These are phyloP conservation scores for Gallinago nigripennis DNA, from an alignment of 2,797 vertebrate genomes.

Conservation along the genomic window DNA sequence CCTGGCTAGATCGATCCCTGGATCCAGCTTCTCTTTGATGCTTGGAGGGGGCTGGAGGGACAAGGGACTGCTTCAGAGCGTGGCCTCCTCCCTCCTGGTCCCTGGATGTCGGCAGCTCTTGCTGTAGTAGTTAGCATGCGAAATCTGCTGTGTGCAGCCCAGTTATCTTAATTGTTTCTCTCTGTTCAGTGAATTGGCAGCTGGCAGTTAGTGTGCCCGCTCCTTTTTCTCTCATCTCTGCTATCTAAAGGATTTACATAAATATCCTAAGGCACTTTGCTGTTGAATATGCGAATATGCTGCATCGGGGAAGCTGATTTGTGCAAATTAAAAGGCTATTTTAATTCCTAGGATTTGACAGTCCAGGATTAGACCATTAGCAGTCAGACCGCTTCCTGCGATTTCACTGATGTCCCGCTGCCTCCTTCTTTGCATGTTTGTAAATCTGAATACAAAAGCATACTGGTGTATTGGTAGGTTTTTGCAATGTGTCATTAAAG, in stretches of 20 bases:
- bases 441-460: background rate
- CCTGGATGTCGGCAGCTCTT: background rate
- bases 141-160: background rate
- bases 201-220: constrained; percentile 1
- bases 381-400: background rate
- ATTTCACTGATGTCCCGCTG: background rate
- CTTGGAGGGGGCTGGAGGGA: background rate
- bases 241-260: constrained; percentile 27
- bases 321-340: background rate
- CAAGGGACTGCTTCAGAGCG: accelerated
- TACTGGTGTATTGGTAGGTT: background rate
- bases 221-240: constrained; percentile 20
- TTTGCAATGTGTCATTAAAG: background rate
- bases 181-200: constrained; percentile 19
- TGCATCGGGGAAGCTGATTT: background rate
- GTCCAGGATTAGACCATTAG: background rate
- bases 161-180: constrained; percentile 25
- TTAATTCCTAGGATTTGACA: background rate
- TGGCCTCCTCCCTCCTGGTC: background rate
- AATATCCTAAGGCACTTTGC: constrained; percentile 16
- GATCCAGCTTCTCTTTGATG: background rate
- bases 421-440: background rate
- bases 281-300: background rate
- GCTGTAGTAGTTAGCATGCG: background rate
- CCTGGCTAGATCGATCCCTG: background rate